Evolutionary conservation across 92 coral and sea anemone genomes (phyloP), one percentile per base, ranked within the genome.

Genomic region (Porites cylindrica): DNA sequence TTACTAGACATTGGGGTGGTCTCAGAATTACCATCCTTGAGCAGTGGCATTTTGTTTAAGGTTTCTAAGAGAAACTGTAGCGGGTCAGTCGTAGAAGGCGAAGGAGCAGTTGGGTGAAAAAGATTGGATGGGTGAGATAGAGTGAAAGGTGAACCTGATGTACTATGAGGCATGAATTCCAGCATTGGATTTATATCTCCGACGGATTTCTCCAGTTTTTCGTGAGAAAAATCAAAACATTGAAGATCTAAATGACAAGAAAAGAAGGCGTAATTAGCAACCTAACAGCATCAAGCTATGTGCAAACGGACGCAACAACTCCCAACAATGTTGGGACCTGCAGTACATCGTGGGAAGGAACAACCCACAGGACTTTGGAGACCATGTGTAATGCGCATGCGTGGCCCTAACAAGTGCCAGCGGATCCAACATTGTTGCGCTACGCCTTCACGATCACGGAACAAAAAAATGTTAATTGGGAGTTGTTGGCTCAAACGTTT

Each of bases 101-200:
- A 29, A 18, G 68, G 24, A 29, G 89, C 76, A 26, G 83, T 24
- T 47, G 64, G 51, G 76, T 56, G 83, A 52, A 29, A 68, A 38
- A 0, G 47, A 75, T 82, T 82, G 61, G 92, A 66, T 14, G 73
- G 76, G 58, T 94, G 93, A 0, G 97, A 94, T 21, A 91, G 81
- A 4, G 94, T 91, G 51, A 85, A 92, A 4, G 96, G 96, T 10
- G 96, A 94, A 3, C 95, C 95, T n/a, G 94, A 89, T 16, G 83
- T 84, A 14, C 92, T 86, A 75, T 97, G 99, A 10, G 99, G 99
- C 99, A 95, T 97, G 66, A 90, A 97, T 83, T 97, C 99, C 16
- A 95, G 59, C 97, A 97, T 97, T 6, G 99, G 99, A 76, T 97
- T 97, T 9, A 97, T 91, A 52, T 95, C 98, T 18, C 98, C 95